Evolutionary conservation across 2,797 vertebrate species (phyloP).

Genomic region (Bovichtus variegatus): DNA sequence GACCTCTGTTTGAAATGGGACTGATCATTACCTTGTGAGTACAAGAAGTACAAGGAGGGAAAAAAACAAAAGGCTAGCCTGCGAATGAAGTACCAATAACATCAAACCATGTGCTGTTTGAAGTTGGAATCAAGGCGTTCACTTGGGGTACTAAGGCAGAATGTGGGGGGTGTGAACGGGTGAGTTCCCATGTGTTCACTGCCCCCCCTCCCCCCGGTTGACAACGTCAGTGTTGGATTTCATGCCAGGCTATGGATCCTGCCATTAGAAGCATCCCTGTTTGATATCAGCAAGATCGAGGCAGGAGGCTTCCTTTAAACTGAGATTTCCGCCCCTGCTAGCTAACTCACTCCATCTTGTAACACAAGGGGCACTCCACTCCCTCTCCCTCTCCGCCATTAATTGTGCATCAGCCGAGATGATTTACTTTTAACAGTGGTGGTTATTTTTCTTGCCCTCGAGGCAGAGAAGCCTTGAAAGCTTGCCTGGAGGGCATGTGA

Average conservation of each 20-base stretch:
- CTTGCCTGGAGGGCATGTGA: slow-evolving; percentile 98
- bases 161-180: slow-evolving; percentile 5
- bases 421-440: slow-evolving; percentile 99
- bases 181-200: slow-evolving; percentile 29
- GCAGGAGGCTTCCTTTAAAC: slow-evolving; percentile 89
- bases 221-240: slow-evolving; percentile 18
- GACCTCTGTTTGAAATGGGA: slow-evolving; percentile 52
- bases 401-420: slow-evolving; percentile 99
- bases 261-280: slow-evolving; percentile 81
- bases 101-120: slow-evolving; percentile 22
- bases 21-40: slow-evolving; percentile 37
- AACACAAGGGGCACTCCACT: slow-evolving; percentile 48
- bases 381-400: slow-evolving; percentile 85
- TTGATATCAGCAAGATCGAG: slow-evolving; percentile 83
- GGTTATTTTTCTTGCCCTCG: slow-evolving; percentile 96
- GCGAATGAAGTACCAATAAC: slow-evolving; percentile 21
- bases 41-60: slow-evolving; percentile 4
- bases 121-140: neutral
- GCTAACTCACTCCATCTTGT: slow-evolving; percentile 41
- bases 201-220: neutral
- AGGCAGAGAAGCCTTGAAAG: slow-evolving; percentile 98
- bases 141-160: slow-evolving; percentile 19
- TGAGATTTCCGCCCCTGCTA: slow-evolving; percentile 85
- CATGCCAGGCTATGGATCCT: slow-evolving; percentile 8
- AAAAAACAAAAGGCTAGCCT: neutral